phyloP scores from a whole-genome alignment of 2,113 vertebrate species.

The Sinocyclocheilus anshuiensis region DNA sequence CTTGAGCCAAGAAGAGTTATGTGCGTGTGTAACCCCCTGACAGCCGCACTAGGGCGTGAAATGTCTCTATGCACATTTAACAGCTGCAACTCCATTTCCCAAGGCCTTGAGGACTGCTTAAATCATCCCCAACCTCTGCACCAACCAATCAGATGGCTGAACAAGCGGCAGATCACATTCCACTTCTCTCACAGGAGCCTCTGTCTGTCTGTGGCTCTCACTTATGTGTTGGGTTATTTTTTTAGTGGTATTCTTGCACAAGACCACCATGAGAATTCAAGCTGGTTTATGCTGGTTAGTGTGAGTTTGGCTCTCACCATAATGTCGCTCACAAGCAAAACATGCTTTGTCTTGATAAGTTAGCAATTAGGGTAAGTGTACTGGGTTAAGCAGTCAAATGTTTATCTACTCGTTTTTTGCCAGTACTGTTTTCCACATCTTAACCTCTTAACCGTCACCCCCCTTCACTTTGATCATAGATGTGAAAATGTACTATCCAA shows the following conservation, averaged over 20 bases:
- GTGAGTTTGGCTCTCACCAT: not conserved
- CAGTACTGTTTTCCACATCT: not conserved
- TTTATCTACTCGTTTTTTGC: not conserved
- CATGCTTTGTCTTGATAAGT: not conserved
- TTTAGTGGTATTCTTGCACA: not conserved
- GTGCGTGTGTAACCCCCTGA: slow-evolving; percentile 36
- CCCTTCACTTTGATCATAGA: too few relatives aligned
- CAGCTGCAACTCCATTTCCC: slow-evolving; percentile 19
- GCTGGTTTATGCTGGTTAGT: not conserved
- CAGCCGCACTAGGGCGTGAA: slow-evolving; percentile 41
- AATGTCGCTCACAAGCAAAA: not conserved
- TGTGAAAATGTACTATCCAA: too few relatives aligned
- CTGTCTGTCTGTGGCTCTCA: slow-evolving; percentile 5
- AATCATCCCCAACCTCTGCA: not conserved
- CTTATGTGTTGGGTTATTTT: slow-evolving; percentile 18
- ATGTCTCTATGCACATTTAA: slow-evolving; percentile 44
- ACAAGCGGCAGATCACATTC: slow-evolving; percentile 48
- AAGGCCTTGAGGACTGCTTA: slow-evolving; percentile 22
- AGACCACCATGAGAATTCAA: not conserved
- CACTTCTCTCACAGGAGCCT: slow-evolving; percentile 36
- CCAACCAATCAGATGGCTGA: slow-evolving; percentile 23
- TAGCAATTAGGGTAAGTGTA: not conserved
- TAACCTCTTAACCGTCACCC: too few relatives aligned
- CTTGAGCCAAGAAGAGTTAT: slow-evolving; percentile 27
- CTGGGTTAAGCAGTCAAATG: not conserved